Conservation (phyloP, 2,113 vertebrate genomes). For the Campylomormyrus tamandua region DNA sequence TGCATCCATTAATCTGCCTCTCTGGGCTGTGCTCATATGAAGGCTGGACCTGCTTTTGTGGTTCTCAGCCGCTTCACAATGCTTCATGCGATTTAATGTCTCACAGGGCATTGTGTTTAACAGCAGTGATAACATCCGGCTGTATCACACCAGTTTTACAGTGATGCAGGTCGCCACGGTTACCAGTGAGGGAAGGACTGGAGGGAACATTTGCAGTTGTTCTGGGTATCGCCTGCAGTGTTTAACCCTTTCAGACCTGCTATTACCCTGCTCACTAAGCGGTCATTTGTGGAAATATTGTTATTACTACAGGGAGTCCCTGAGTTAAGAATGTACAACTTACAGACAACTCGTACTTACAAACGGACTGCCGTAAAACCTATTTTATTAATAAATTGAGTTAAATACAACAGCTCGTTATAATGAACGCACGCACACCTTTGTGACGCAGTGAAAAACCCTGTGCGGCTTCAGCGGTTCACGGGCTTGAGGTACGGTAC, state of each 20-base stretch:
- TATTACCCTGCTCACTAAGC: background rate
- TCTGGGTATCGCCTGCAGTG: background rate
- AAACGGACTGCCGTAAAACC: background rate
- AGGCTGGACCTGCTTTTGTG: background rate
- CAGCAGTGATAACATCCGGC: background rate
- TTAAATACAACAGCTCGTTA: background rate
- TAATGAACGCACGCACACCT: background rate
- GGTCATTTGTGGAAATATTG: background rate
- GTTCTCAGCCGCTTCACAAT: background rate
- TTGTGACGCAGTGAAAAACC: background rate
- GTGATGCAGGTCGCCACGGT: background rate
- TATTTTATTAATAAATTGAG: background rate
- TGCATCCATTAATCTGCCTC: background rate
- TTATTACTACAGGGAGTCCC: background rate
- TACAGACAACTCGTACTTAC: background rate
- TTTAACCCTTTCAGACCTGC: background rate
- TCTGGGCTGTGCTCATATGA: background rate
- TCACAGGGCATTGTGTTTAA: background rate
- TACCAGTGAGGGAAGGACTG: background rate
- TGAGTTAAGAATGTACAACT: background rate
- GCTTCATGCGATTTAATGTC: background rate
- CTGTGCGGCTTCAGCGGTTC: background rate
- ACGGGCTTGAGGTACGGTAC: background rate
- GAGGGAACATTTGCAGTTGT: background rate
- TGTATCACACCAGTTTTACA: background rate